Conservation (phyloP, 1,140 invertebrate species). For the Rhagoletis zephyria region DNA sequence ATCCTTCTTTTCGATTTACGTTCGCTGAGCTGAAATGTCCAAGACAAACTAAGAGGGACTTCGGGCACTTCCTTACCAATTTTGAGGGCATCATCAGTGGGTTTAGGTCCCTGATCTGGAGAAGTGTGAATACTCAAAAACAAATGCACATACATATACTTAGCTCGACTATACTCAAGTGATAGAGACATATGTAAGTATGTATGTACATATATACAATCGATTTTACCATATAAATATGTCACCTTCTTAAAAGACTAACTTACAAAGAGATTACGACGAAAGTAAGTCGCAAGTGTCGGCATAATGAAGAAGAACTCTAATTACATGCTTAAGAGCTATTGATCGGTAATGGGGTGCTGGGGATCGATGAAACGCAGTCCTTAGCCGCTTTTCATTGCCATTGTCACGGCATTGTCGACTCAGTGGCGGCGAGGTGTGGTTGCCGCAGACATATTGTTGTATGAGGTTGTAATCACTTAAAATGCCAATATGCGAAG, state of each 20-base stretch:
- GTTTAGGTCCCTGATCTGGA: no score
- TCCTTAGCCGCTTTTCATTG: conserved; percentile 38
- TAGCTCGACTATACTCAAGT: neutral
- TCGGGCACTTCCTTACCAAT: no score
- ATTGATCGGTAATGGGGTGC: conserved; percentile 48
- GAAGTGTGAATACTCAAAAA: no score
- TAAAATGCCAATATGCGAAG: conserved; percentile 48
- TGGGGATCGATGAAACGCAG: conserved; percentile 31
- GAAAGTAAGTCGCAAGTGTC: neutral
- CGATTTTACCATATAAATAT: neutral
- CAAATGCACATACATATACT: neutral
- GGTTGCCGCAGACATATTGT: neutral
- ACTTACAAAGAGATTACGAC: neutral
- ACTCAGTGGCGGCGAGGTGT: neutral
- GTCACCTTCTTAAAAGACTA: neutral
- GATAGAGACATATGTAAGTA: no score
- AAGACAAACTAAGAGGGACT: no score
- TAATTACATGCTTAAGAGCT: conserved; percentile 50
- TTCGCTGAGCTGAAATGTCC: no score
- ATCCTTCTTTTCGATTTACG: no score
- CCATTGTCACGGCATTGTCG: conserved; percentile 48
- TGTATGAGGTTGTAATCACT: conserved; percentile 25
- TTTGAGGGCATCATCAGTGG: no score
- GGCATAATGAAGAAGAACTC: conserved; percentile 43
- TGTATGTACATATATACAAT: no score